phyloP scores from a whole-genome alignment of 2,888 invertebrate genomes.

The Mythimna vitellina region DNA sequence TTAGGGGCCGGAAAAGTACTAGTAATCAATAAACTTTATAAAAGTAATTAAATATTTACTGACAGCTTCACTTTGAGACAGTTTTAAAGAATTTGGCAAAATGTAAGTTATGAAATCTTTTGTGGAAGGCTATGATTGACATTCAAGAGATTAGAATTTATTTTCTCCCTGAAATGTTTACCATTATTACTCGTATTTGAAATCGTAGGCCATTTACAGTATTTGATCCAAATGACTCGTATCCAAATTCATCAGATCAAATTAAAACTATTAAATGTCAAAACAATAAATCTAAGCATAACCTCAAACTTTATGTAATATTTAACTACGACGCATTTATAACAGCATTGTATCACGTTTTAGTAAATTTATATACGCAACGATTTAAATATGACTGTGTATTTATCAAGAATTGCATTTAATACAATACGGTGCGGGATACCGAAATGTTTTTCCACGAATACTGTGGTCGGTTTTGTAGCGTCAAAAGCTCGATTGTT shows the following conservation, averaged over 20 bases:
- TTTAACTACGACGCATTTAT: constrained; percentile 41
- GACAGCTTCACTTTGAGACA: too few relatives aligned
- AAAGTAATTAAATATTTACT: too few relatives aligned
- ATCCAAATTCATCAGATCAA: constrained; percentile 33
- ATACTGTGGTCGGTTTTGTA: constrained; percentile 59
- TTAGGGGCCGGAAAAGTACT: too few relatives aligned
- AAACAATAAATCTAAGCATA: constrained; percentile 67
- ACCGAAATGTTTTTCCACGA: constrained; percentile 67
- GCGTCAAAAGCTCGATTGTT: constrained; percentile 68
- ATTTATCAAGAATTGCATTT: constrained; percentile 83
- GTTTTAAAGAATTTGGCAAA: too few relatives aligned
- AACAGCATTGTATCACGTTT: constrained; percentile 24
- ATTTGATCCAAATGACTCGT: neutral
- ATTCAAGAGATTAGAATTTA: too few relatives aligned
- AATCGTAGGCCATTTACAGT: too few relatives aligned
- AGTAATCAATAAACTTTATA: too few relatives aligned
- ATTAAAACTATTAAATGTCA: constrained; percentile 23
- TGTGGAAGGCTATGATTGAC: too few relatives aligned
- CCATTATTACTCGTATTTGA: too few relatives aligned
- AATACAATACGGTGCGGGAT: constrained; percentile 69
- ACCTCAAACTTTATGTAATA: constrained; percentile 77
- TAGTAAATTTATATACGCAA: constrained; percentile 18
- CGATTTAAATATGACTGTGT: constrained; percentile 78
- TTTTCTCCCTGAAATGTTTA: too few relatives aligned
- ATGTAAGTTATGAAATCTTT: too few relatives aligned